Conservation (phyloP, 2,113 vertebrate genomes). For the Elgaria multicarinata region DNA sequence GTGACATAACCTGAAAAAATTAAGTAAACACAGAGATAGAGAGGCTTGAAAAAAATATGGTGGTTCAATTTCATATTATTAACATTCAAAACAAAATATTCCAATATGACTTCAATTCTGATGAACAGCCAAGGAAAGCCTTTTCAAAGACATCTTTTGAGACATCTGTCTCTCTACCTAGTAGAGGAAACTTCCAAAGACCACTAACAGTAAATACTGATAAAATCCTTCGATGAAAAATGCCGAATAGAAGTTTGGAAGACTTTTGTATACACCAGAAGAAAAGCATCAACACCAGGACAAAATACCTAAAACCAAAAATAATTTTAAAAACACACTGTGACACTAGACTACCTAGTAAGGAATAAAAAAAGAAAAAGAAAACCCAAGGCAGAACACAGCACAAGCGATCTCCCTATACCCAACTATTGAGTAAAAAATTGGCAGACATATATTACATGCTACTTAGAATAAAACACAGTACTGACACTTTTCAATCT, state of each 20-base stretch:
- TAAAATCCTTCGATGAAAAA: conserved; percentile 51
- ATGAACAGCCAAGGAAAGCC: conserved; percentile 33
- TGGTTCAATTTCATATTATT: background rate
- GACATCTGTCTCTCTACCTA: conserved; percentile 17
- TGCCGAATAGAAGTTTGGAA: conserved; percentile 20
- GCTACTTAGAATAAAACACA: background rate
- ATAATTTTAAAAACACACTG: too few relatives aligned
- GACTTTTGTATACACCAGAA: conserved; percentile 42
- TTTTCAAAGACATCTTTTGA: conserved; percentile 32
- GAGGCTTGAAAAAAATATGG: background rate
- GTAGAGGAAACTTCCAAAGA: background rate
- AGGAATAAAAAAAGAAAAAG: conserved; percentile 53
- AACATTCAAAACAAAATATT: background rate
- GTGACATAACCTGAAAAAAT: background rate
- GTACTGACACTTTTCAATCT: background rate
- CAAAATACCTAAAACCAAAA: conserved; percentile 11
- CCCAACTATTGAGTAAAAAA: conserved; percentile 33
- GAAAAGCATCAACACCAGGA: conserved; percentile 58
- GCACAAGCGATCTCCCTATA: conserved; percentile 37
- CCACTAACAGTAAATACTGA: conserved; percentile 25
- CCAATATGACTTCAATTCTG: background rate
- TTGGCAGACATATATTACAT: conserved; percentile 65
- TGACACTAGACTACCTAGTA: conserved; percentile 65
- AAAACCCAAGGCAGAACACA: conserved; percentile 49
- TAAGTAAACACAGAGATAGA: background rate